phyloP scores from a whole-genome alignment of 2,113 vertebrate genomes.

The Falcunculus frontatus region DNA sequence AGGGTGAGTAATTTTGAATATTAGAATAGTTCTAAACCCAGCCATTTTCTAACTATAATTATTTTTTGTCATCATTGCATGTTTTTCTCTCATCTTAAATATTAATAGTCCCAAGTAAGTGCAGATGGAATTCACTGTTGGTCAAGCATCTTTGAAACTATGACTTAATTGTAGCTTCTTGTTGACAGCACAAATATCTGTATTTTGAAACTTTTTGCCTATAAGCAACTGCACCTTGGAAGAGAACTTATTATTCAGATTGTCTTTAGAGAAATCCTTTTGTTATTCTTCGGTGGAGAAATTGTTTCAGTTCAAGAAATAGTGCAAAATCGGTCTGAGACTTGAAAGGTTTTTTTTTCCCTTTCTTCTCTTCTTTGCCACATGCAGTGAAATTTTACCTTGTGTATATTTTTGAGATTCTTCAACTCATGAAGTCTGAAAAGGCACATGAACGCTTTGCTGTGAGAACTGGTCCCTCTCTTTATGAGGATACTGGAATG shows the following conservation, averaged over 20 bases:
- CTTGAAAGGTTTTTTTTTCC: background rate
- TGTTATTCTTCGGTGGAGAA: background rate
- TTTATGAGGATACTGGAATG: background rate
- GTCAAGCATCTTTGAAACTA: background rate
- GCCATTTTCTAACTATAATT: background rate
- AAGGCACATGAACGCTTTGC: fast-evolving
- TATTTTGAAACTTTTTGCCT: background rate
- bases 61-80: background rate
- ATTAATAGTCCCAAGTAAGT: background rate
- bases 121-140: background rate
- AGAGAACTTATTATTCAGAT: background rate
- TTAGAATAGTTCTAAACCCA: background rate
- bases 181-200: background rate
- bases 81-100: background rate
- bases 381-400: background rate
- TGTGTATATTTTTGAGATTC: background rate
- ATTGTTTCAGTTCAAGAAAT: background rate
- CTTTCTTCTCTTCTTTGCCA: background rate
- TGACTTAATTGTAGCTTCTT: background rate
- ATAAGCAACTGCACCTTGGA: background rate
- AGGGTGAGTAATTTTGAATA: background rate
- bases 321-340: background rate
- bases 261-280: background rate
- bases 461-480: background rate
- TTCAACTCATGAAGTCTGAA: background rate